A percentile compares a stretch with the other conserved stretches of the same genome.
phyloP scores from a whole-genome alignment of 2,113 vertebrate genomes.

The Rhinichthys klamathensis region DNA sequence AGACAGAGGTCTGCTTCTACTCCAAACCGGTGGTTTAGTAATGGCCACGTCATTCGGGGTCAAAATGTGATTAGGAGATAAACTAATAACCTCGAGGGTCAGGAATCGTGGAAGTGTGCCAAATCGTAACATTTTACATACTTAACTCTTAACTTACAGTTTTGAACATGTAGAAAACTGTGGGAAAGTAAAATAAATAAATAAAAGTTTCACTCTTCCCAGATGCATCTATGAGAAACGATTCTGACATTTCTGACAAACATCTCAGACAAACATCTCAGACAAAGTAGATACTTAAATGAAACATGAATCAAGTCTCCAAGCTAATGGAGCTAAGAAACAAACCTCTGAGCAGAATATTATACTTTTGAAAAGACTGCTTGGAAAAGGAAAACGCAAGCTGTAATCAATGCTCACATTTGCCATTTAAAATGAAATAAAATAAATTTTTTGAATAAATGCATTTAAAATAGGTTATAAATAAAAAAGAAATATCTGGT shows the following conservation, averaged over 20 bases:
- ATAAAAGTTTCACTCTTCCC: not conserved
- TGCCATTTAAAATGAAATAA: not conserved
- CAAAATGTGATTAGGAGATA: not conserved
- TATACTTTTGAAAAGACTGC: not conserved
- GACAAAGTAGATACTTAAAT: not conserved
- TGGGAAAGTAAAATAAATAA: too few relatives aligned
- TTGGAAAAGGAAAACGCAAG: not conserved
- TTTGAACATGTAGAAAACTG: not conserved
- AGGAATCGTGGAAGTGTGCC: not conserved
- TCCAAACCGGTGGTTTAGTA: not conserved
- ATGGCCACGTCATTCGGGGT: not conserved
- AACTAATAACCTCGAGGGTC: not conserved
- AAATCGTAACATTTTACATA: not conserved
- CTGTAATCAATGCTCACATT: not conserved
- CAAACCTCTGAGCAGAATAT: not conserved
- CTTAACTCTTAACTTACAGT: not conserved
- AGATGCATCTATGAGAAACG: too few relatives aligned
- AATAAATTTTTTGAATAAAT: not conserved
- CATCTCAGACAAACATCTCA: not conserved
- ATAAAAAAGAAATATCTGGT: not conserved
- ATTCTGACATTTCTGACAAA: too few relatives aligned
- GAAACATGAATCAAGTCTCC: not conserved
- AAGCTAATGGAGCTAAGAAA: not conserved
- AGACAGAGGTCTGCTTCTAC: slow-evolving; percentile 22
- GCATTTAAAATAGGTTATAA: not conserved